These are phyloP conservation scores for Sepiola atlantica DNA, from an alignment of 2,888 invertebrate genomes.

Conservation along the genomic window DNA sequence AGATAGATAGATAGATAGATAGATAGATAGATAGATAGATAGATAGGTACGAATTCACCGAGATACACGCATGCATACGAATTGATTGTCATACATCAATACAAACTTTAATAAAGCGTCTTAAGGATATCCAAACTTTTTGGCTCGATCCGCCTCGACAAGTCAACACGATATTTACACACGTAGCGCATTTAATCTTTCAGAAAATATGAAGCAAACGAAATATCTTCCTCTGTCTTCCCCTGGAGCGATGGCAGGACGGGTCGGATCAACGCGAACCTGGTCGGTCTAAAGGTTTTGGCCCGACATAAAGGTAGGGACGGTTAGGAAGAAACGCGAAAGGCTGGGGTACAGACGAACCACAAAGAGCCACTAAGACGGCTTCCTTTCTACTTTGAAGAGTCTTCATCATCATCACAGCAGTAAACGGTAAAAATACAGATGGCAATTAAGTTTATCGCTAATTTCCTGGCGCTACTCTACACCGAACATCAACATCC, in stretches of 20 bases:
- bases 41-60: no score
- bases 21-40: not conserved
- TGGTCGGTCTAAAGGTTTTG: constrained; percentile 1
- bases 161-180: not conserved
- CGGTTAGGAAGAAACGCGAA: not conserved
- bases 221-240: not conserved
- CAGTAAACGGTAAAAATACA: not conserved
- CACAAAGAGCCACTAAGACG: not conserved
- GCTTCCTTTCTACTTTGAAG: not conserved
- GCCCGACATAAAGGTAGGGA: not conserved
- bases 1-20: not conserved
- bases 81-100: no score
- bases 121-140: no score
- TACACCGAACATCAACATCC: not conserved
- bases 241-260: not conserved
- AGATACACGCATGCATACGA: no score
- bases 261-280: not conserved
- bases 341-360: not conserved
- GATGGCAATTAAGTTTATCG: not conserved
- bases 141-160: not conserved
- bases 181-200: not conserved
- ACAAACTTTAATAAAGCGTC: no score
- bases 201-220: not conserved
- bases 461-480: not conserved
- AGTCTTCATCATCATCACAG: not conserved